phyloP scores from a whole-genome alignment of 2,113 vertebrate genomes.

The Edolisoma coerulescens region DNA sequence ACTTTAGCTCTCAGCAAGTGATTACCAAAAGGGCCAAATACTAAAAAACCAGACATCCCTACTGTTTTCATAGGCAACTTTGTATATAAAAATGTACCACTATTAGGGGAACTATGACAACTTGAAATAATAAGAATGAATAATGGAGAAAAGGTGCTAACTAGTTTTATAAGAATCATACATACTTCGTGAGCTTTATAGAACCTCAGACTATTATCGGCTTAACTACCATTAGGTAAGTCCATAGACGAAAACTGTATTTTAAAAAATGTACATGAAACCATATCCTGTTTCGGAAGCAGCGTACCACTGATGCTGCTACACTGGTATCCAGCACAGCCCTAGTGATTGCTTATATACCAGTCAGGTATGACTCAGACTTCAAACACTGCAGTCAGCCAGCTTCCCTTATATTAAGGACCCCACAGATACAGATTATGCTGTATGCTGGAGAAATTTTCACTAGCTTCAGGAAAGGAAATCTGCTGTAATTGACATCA shows the following conservation, averaged over 20 bases:
- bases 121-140: not conserved
- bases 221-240: not conserved
- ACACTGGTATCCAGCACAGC: not conserved
- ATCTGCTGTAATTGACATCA: not conserved
- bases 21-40: not conserved
- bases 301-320: not conserved
- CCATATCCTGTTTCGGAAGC: not conserved
- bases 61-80: not conserved
- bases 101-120: not conserved
- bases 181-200: not conserved
- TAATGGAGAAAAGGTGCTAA: not conserved
- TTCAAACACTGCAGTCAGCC: not conserved
- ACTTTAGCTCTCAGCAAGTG: not conserved
- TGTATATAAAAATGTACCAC: not conserved
- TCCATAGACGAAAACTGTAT: not conserved
- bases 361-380: not conserved
- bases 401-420: not conserved
- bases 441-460: not conserved
- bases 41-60: not conserved
- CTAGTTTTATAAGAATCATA: not conserved
- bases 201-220: not conserved
- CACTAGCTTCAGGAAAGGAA: not conserved
- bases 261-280: not conserved
- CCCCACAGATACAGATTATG: not conserved
- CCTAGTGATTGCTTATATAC: not conserved